Evolutionary conservation across 2,888 invertebrate species (phyloP).

Genomic region (Eristalis arbustorum): DNA sequence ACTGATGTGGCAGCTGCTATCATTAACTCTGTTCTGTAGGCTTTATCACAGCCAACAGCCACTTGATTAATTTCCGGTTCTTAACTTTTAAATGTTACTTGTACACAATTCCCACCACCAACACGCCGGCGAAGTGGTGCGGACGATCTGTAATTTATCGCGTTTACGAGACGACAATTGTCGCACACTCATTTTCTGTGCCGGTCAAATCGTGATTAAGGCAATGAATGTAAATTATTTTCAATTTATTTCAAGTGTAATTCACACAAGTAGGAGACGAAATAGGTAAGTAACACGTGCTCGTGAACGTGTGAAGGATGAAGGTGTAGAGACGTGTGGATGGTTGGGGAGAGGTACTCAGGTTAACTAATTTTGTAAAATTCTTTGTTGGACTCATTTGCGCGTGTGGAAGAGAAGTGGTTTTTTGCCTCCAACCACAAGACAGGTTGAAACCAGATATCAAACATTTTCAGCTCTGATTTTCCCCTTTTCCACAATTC

Average conservation of each 20-base stretch:
- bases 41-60: not conserved
- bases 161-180: not conserved
- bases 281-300: not conserved
- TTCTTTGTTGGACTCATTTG: too few relatives aligned
- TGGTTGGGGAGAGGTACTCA: too few relatives aligned
- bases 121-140: not conserved
- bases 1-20: not conserved
- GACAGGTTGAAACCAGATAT: too few relatives aligned
- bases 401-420: too few relatives aligned
- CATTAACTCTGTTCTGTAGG: not conserved
- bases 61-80: not conserved
- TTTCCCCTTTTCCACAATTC: too few relatives aligned
- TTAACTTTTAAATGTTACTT: not conserved
- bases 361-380: too few relatives aligned
- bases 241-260: not conserved
- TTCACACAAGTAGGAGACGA: not conserved
- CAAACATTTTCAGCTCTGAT: too few relatives aligned
- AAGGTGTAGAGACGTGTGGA: too few relatives aligned
- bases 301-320: not conserved
- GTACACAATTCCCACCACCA: not conserved
- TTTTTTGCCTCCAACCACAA: too few relatives aligned
- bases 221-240: not conserved
- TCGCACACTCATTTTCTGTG: not conserved
- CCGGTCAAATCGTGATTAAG: not conserved
- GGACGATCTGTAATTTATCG: not conserved